These are phyloP conservation scores for Drosophila rellima DNA, from an alignment of 2,888 invertebrate genomes.

Conservation along the genomic window DNA sequence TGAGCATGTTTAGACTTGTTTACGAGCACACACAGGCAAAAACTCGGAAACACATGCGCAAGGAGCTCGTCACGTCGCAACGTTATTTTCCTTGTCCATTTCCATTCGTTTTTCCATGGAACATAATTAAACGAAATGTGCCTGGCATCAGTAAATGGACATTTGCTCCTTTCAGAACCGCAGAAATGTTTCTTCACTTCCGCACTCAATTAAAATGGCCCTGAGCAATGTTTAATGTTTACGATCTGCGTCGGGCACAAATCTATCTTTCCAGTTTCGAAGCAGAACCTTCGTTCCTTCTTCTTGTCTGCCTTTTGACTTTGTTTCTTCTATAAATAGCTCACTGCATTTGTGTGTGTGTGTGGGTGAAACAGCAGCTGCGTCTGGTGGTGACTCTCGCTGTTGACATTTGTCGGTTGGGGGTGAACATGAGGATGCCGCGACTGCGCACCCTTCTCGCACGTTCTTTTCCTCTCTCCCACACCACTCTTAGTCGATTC, in stretches of 20 bases:
- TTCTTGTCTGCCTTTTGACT: constrained; percentile 31
- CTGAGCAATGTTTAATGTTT: constrained; percentile 30
- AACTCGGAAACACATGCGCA: constrained; percentile 46
- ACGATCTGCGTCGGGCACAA: constrained; percentile 31
- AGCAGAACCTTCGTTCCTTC: constrained; percentile 17
- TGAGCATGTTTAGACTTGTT: neutral
- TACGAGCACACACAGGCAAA: neutral
- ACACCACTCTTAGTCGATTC: constrained; percentile 25
- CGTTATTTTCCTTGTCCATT: constrained; percentile 1
- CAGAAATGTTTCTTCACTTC: constrained; percentile 51
- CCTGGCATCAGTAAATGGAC: constrained; percentile 52
- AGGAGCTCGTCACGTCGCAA: constrained; percentile 45
- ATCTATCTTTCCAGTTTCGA: constrained; percentile 49
- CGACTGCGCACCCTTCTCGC: constrained; percentile 54
- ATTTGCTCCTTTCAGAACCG: constrained; percentile 35
- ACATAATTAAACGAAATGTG: constrained; percentile 65
- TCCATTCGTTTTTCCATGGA: constrained; percentile 21
- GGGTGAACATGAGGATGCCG: constrained; percentile 47
- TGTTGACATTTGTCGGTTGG: constrained; percentile 41
- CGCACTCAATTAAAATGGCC: constrained; percentile 65
- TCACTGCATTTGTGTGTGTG: constrained; percentile 25
- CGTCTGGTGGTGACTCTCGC: constrained; percentile 65
- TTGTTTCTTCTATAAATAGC: constrained; percentile 50
- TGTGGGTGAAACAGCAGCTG: constrained; percentile 68
- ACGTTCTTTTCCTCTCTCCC: neutral